A percentile compares a stretch with the other conserved stretches of the same genome.
phyloP scores from a whole-genome alignment of 2,113 vertebrate species.

The Serinus canaria region DNA sequence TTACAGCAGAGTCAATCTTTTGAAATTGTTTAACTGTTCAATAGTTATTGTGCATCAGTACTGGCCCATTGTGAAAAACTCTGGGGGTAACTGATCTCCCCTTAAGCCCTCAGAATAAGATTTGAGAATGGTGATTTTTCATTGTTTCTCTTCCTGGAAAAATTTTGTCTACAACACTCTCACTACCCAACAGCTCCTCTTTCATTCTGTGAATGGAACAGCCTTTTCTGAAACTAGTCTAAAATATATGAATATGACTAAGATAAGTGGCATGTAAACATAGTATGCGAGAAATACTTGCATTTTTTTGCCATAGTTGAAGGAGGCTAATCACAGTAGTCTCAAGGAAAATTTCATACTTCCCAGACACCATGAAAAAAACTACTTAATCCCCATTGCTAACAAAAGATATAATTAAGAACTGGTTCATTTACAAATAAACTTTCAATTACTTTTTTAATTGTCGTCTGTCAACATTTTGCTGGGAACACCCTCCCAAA shows the following conservation, averaged over 20 bases:
- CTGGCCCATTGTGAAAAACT: neutral
- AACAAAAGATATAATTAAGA: neutral
- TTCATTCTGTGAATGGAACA: neutral
- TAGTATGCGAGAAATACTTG: neutral
- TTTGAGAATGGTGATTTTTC: neutral
- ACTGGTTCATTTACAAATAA: neutral
- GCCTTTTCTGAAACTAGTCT: neutral
- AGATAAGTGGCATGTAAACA: neutral
- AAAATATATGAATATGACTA: neutral
- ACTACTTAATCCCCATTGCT: neutral
- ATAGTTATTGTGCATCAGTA: neutral
- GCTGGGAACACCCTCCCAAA: accelerated
- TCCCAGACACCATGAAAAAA: neutral
- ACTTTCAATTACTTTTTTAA: neutral
- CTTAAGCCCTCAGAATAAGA: neutral
- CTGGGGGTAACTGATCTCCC: neutral
- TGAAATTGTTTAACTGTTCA: neutral
- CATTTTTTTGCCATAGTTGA: neutral
- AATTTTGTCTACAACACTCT: neutral
- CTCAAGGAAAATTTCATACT: neutral
- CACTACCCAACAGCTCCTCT: neutral
- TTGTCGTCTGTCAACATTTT: neutral
- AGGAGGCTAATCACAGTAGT: neutral
- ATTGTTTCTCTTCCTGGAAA: neutral
- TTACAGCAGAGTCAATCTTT: neutral